A percentile compares a stretch with the other conserved stretches of the same genome.
Evolutionary conservation across 2,113 vertebrate species (phyloP).

Genomic region (Steatornis caripensis): DNA sequence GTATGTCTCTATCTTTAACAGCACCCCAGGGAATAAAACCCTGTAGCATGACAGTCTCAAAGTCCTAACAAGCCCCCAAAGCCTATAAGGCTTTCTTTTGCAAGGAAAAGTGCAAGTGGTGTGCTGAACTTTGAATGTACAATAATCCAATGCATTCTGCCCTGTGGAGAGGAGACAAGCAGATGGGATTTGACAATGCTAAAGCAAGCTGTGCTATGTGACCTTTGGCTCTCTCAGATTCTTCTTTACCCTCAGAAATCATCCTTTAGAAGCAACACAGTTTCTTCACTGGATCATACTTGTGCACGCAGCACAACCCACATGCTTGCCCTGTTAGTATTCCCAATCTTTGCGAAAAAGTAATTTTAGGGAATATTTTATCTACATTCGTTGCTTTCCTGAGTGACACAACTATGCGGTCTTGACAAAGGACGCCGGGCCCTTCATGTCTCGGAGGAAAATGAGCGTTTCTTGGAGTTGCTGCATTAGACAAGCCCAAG

Average conservation of each 20-base stretch:
- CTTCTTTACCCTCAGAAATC: slow-evolving; percentile 14
- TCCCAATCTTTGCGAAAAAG: neutral
- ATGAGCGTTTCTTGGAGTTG: neutral
- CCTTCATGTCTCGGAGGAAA: neutral
- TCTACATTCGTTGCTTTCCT: neutral
- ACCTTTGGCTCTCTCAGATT: slow-evolving; percentile 62
- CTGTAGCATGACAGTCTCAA: slow-evolving; percentile 52
- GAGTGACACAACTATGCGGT: neutral
- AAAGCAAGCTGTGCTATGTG: slow-evolving; percentile 15
- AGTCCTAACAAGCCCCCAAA: slow-evolving; percentile 54
- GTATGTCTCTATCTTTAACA: slow-evolving; percentile 57
- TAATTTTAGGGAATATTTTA: neutral
- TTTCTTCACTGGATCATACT: neutral
- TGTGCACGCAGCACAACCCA: neutral
- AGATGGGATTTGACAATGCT: slow-evolving; percentile 73
- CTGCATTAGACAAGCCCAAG: neutral
- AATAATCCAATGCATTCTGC: slow-evolving; percentile 65
- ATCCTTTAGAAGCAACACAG: neutral
- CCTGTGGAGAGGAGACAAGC: slow-evolving; percentile 65
- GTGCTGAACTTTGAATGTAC: slow-evolving; percentile 60
- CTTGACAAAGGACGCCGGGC: neutral
- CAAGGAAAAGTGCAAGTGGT: slow-evolving; percentile 66
- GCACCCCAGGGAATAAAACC: slow-evolving; percentile 52
- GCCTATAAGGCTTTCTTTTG: slow-evolving; percentile 60
- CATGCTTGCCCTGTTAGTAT: neutral